Percentiles rank a stretch among this genome's conserved stretches.
These are phyloP conservation scores for Vipera latastei DNA, from an alignment of 2,797 vertebrate species.

Conservation along the genomic window DNA sequence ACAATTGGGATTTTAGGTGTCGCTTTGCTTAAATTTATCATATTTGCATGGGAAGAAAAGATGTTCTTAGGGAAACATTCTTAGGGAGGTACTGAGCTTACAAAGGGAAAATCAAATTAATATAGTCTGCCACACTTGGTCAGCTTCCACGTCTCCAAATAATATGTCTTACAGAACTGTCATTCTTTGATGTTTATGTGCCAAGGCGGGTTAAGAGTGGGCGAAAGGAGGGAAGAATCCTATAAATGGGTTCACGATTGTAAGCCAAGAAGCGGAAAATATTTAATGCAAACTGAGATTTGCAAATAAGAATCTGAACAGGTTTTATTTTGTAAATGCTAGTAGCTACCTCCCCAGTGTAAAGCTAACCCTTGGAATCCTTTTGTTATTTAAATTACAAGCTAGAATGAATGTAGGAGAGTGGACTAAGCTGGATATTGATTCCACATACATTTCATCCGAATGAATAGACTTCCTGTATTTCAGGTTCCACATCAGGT, in stretches of 20 bases:
- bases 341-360: background rate
- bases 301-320: conserved; percentile 22
- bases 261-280: conserved; percentile 19
- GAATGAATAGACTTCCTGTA: conserved; percentile 10
- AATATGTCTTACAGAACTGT: conserved; percentile 22
- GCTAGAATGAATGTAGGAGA: conserved; percentile 17
- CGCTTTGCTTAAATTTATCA: background rate
- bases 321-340: conserved; percentile 9
- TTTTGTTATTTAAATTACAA: background rate
- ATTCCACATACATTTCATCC: conserved; percentile 49
- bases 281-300: conserved; percentile 31
- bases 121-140: conserved; percentile 16
- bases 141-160: background rate
- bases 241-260: conserved; percentile 19
- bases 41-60: background rate
- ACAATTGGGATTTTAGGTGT: background rate
- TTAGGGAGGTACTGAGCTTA: background rate
- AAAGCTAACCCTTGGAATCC: background rate
- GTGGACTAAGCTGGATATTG: conserved; percentile 33
- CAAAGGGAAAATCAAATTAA: conserved; percentile 21
- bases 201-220: background rate
- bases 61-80: background rate
- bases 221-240: background rate
- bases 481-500: conserved; percentile 35
- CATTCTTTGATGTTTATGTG: conserved; percentile 14